Evolutionary conservation across 2,797 vertebrate species (phyloP).

Genomic region (Pipistrellus nathusii): DNA sequence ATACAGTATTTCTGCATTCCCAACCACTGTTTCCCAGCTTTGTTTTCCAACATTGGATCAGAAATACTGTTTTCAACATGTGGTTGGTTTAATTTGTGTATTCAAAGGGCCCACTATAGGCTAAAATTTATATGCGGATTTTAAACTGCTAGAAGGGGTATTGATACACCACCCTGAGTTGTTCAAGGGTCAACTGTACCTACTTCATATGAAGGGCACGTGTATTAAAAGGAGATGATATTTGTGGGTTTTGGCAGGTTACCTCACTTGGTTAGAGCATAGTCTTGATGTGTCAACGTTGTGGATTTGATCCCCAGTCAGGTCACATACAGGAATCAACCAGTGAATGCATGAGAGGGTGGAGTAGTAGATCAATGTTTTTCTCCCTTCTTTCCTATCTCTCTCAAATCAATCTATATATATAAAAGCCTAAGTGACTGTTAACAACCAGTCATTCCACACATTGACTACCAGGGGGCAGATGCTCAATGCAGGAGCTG

Average conservation of each 20-base stretch:
- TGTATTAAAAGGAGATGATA: slow-evolving; percentile 6
- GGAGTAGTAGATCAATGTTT: neutral
- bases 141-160: neutral
- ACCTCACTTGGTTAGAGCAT: neutral
- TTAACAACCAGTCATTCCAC: no score
- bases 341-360: neutral
- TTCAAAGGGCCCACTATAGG: neutral
- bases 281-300: neutral
- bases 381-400: neutral
- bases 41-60: neutral
- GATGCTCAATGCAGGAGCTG: no score
- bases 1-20: neutral
- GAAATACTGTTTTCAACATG: neutral
- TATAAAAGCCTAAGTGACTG: no score
- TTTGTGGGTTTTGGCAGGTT: neutral
- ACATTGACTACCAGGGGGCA: no score
- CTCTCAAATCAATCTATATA: neutral
- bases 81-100: neutral
- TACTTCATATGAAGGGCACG: neutral
- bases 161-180: neutral
- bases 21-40: neutral
- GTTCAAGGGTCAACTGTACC: neutral
- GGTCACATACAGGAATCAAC: neutral
- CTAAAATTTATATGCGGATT: neutral
- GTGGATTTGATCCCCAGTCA: neutral